A percentile compares a stretch with the other conserved stretches of the same genome.
Evolutionary conservation across 2,888 invertebrate species (phyloP).

Genomic region (Drosophila atripex): DNA sequence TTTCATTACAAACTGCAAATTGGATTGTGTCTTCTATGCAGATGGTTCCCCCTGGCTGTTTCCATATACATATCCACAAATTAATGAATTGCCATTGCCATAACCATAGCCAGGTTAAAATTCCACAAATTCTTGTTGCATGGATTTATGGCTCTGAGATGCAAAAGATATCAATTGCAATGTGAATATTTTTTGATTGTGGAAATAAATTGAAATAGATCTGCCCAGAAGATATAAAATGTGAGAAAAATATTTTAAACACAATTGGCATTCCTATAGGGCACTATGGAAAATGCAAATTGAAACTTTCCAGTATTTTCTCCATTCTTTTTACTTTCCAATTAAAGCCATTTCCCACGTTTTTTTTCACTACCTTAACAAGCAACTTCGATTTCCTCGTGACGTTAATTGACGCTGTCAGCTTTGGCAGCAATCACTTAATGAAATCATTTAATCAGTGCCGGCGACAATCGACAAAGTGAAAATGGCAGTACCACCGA

Average conservation of each 20-base stretch:
- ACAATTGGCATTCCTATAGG: not conserved
- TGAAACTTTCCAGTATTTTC: not conserved
- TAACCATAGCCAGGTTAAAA: constrained; percentile 44
- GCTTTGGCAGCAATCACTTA: constrained; percentile 36
- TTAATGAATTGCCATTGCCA: constrained; percentile 60
- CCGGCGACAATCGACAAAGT: constrained; percentile 24
- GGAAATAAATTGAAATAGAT: not conserved
- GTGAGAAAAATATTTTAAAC: not conserved
- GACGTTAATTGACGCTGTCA: constrained; percentile 44
- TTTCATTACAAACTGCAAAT: constrained; percentile 72
- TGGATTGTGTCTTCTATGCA: constrained; percentile 57
- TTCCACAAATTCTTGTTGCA: constrained; percentile 48
- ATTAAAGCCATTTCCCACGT: not conserved
- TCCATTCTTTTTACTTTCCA: constrained; percentile 4
- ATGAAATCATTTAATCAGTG: constrained; percentile 55
- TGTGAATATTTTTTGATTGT: not conserved
- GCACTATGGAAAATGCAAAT: not conserved
- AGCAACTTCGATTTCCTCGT: constrained; percentile 33
- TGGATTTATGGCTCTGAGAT: constrained; percentile 26
- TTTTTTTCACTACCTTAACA: constrained; percentile 16
- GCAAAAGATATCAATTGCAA: not conserved
- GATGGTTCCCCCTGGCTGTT: constrained; percentile 55
- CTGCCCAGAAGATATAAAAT: not conserved
- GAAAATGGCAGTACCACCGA: constrained; percentile 13
- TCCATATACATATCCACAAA: constrained; percentile 51